Conservation (phyloP, 2,888 invertebrate genomes). For the Diaperis boleti region DNA sequence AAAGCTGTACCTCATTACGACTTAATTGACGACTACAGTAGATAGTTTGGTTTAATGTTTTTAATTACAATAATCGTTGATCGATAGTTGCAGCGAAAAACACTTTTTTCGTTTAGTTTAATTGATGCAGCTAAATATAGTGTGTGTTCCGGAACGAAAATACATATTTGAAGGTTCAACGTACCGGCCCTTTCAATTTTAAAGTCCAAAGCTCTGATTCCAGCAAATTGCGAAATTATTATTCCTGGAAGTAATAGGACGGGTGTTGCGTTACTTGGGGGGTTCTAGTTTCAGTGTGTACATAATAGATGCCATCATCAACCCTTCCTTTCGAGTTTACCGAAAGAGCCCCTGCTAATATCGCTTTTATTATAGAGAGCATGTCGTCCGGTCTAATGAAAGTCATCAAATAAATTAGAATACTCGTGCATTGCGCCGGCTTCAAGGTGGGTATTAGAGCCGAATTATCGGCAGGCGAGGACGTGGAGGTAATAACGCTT, state of each 20-base stretch:
- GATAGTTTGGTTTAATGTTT: conserved; percentile 6
- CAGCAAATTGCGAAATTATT: conserved; percentile 37
- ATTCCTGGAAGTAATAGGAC: conserved; percentile 47
- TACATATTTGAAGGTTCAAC: no score
- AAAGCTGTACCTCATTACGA: not conserved
- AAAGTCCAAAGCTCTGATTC: conserved; percentile 18
- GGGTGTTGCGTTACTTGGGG: conserved; percentile 54
- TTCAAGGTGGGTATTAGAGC: conserved; percentile 28
- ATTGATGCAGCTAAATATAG: conserved; percentile 1
- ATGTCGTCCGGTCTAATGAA: conserved; percentile 35
- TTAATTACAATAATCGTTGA: conserved; percentile 2
- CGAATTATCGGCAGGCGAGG: conserved; percentile 24
- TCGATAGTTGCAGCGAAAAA: not conserved
- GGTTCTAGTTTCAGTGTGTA: conserved; percentile 56
- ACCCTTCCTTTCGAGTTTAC: conserved; percentile 35
- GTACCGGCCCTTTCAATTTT: no score
- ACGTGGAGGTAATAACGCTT: conserved; percentile 30
- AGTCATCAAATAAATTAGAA: conserved; percentile 37
- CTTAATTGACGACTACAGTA: conserved; percentile 11
- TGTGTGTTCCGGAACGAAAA: no score
- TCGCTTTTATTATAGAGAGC: conserved; percentile 31
- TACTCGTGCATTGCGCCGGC: conserved; percentile 14
- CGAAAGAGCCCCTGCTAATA: conserved; percentile 31
- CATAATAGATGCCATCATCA: conserved; percentile 51
- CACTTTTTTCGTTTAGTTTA: not conserved